These are phyloP conservation scores for Brachionus angularis DNA, from an alignment of 1,140 invertebrate species.

Conservation along the genomic window DNA sequence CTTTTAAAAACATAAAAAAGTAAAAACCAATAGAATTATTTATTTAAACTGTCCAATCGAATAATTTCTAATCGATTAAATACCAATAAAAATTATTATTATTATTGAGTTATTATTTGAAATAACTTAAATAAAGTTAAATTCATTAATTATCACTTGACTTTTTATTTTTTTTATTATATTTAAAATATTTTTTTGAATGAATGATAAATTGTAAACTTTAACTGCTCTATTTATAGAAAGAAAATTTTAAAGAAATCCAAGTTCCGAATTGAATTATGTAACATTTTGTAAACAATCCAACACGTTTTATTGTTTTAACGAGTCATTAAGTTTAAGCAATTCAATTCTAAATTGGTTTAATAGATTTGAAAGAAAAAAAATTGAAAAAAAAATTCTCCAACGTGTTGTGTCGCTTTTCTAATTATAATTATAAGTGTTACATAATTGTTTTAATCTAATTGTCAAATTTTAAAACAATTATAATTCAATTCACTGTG, in stretches of 20 bases:
- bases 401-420: background rate
- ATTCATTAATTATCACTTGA: conserved; percentile 43
- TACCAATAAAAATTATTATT: conserved; percentile 6
- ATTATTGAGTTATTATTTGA: too few relatives aligned
- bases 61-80: background rate
- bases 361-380: too few relatives aligned
- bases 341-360: background rate
- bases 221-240: too few relatives aligned
- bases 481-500: too few relatives aligned
- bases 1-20: background rate
- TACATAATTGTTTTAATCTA: too few relatives aligned
- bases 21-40: background rate
- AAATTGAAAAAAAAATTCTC: background rate
- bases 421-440: too few relatives aligned
- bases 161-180: conserved; percentile 15
- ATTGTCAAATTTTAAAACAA: too few relatives aligned
- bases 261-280: conserved; percentile 41
- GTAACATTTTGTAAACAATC: too few relatives aligned
- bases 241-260: too few relatives aligned
- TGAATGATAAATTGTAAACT: too few relatives aligned
- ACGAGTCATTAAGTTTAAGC: conserved; percentile 26
- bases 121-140: too few relatives aligned
- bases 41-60: background rate
- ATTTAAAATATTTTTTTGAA: conserved; percentile 24
- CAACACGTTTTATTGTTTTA: too few relatives aligned